Evolutionary conservation across 2,113 vertebrate genomes (phyloP), one percentile per base, ranked within the genome.

Genomic region (Trachemys scripta): DNA sequence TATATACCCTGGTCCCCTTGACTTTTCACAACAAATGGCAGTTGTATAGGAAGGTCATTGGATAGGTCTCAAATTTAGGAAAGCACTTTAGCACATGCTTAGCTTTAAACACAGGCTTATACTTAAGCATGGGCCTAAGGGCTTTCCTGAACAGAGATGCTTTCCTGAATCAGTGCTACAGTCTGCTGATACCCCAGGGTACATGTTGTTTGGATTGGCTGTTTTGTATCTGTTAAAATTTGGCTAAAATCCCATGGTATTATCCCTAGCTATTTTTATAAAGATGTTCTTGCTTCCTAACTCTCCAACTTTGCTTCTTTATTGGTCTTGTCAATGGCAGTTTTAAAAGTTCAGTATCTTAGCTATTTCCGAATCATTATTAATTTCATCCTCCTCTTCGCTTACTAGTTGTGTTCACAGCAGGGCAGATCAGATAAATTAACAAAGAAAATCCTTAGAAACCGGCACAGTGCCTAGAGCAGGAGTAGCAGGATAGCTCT

Each of bases 391-490:
- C 65, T 5, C n/a, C 19, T 38, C 35, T 53, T 93, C 2, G 1
- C 9, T 85, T 82, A 96, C 96, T 93, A 96, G 97, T 97, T 97
- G 98, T 97, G 87, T 95, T 96, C 90, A 94, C 95, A 97, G 93
- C 93, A 97, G 94, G 90, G 80, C 80, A 97, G 96, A 97, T 80
- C 45, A 97, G 96, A 98, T 97, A 96, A 95, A 98, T 96, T 97
- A 98, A 97, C 97, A 97, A 93, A 95, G 97, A 94, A 93, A 96
- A 95, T 96, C 94, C 94, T 98, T 95, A 98, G 97, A 97, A 99
- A 98, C 89, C 80, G 92, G 84, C 79, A 53, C 90, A 80, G 65
- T 88, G 92, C 85, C 91, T 92, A 93, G 90, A 97, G 97, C 97
- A 96, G 94, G 75, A 92, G 38, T 14, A 31, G 31, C 24, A 92